phyloP scores from a whole-genome alignment of 2,797 vertebrate species.

The Alauda arvensis region DNA sequence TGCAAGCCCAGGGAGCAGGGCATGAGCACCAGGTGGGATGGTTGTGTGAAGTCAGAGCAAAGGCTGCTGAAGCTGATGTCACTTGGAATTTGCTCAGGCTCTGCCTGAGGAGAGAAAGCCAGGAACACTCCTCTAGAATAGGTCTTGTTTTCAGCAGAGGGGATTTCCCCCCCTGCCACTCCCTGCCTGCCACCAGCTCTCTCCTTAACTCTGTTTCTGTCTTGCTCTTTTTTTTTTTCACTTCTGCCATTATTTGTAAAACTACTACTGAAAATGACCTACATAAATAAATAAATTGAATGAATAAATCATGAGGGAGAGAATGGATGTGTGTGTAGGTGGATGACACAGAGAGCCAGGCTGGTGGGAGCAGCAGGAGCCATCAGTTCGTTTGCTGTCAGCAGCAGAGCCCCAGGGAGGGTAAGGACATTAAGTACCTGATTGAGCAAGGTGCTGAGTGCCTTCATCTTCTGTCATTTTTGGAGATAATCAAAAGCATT shows the following conservation, averaged over 20 bases:
- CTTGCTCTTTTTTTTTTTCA: not conserved
- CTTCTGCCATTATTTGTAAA: constrained; percentile 43
- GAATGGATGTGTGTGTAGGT: constrained; percentile 37
- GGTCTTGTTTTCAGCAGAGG: not conserved
- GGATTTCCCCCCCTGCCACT: not conserved
- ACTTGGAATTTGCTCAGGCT: constrained; percentile 4
- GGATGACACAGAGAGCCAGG: constrained; percentile 39
- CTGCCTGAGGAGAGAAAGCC: not conserved
- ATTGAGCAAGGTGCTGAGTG: not conserved
- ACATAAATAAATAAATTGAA: constrained; percentile 68
- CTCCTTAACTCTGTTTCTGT: not conserved
- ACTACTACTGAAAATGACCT: constrained; percentile 58
- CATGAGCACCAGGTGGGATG: not conserved
- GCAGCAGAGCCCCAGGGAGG: not conserved
- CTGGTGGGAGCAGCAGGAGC: constrained; percentile 52
- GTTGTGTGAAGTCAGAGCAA: not conserved
- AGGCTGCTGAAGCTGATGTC: not conserved
- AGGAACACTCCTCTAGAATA: rapidly evolving
- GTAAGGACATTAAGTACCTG: not conserved
- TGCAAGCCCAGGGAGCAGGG: not conserved
- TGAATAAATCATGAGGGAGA: constrained; percentile 65
- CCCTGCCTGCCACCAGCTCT: not conserved
- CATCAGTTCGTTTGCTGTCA: constrained; percentile 21
- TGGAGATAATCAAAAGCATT: constrained; percentile 12
- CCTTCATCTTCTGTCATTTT: not conserved